A percentile compares a stretch with the other conserved stretches of the same genome.
These are phyloP conservation scores for Argopecten irradians DNA, from an alignment of 1,140 invertebrate genomes.

Conservation along the genomic window DNA sequence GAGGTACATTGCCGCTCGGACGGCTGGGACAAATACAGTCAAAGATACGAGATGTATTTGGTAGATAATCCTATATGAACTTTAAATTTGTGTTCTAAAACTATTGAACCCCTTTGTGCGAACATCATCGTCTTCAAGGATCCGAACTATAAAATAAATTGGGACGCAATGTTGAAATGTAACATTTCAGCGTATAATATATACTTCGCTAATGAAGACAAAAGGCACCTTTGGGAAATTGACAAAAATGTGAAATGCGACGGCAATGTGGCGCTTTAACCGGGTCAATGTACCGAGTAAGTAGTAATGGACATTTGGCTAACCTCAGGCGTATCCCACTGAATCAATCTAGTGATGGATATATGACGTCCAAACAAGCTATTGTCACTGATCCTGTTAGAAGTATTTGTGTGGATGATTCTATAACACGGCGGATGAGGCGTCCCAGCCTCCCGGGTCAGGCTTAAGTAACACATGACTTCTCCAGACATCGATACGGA, in stretches of 20 bases:
- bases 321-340: background rate
- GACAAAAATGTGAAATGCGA: conserved; percentile 9
- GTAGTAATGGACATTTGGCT: background rate
- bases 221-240: background rate
- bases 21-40: background rate
- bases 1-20: too few relatives aligned
- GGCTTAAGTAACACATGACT: too few relatives aligned
- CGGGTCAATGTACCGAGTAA: background rate
- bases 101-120: too few relatives aligned
- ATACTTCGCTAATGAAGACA: background rate
- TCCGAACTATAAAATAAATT: background rate
- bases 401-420: background rate
- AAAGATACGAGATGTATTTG: too few relatives aligned
- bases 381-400: background rate
- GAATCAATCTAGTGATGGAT: background rate
- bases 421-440: background rate
- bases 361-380: background rate
- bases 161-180: background rate
- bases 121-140: background rate
- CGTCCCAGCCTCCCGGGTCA: background rate
- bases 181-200: background rate
- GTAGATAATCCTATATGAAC: too few relatives aligned
- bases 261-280: background rate
- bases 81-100: too few relatives aligned
- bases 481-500: too few relatives aligned